Evolutionary conservation across 2,888 invertebrate species (phyloP), one percentile per base, ranked within the genome.

Genomic region (Pyrrhia umbra): DNA sequence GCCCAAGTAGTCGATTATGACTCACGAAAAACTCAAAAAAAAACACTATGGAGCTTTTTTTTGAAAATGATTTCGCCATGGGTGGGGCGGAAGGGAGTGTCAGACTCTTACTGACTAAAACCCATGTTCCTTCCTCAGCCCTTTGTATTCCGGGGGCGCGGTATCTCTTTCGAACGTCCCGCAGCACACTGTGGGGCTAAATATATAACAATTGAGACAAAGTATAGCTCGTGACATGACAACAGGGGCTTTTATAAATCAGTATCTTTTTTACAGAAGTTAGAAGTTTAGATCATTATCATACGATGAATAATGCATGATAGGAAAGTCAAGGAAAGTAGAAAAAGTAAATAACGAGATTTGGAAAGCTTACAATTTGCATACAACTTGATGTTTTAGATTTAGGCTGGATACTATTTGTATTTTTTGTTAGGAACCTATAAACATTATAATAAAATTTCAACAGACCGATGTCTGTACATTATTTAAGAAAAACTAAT

Each of bases 281-380:
- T 42, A 18, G 46, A 15, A 40, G 47, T 49, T 77, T 63, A 49
- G 54, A 57, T 10, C 13, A 68, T 64, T 71, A 61, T 46, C 61
- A 78, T 75, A 50, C 2, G 27, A 63, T 73, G 63, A 74, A 73
- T 73, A 68, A 73, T 63, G 46, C 23, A 74, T 60, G 42, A 18
- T 55, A 37, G 15, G 37, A 15, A 8, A 42, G 23, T 54, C 21
- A 25, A 30, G 43, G 50, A 30, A 10, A 18, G 4, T 8, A 20
- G 30, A 47, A 51, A 62, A 68, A 55, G 57, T 57, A 46, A 46
- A 49, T 60, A 54, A 57, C 23, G 30, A 61, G 49, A 54, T 61
- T 59, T 52, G 8, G 23, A 47, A 39, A 56, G 46, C 27, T 57
- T 52, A 16, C 3, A 10, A 60, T 71, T 71, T 61, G 42, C 49